Evolutionary conservation across 2,797 vertebrate genomes (phyloP).

Genomic region (Philypnodon macrostomus): DNA sequence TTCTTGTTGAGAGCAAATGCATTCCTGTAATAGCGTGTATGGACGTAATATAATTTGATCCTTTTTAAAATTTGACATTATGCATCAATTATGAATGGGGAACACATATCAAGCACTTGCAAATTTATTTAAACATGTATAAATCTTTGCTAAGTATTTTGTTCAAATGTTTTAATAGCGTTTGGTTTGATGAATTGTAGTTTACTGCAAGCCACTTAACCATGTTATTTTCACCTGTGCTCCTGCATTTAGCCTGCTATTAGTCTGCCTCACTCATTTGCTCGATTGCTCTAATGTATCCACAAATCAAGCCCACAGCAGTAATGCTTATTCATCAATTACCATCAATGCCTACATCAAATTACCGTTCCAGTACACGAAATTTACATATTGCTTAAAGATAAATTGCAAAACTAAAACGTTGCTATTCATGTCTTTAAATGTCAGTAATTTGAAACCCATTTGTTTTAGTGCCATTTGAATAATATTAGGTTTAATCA

Average conservation of each 20-base stretch:
- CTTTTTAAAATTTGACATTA: slow-evolving; percentile 3
- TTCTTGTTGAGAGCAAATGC: slow-evolving; percentile 12
- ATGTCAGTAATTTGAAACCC: slow-evolving; percentile 7
- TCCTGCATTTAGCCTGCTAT: slow-evolving; percentile 53
- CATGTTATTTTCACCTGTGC: slow-evolving; percentile 58
- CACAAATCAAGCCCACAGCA: slow-evolving; percentile 59
- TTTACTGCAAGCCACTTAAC: slow-evolving; percentile 47
- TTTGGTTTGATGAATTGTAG: slow-evolving; percentile 39
- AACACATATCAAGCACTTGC: slow-evolving; percentile 9
- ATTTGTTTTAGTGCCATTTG: neutral
- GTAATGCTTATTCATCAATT: slow-evolving; percentile 59
- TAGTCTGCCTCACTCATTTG: slow-evolving; percentile 46
- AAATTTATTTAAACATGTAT: slow-evolving; percentile 17
- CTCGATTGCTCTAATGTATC: slow-evolving; percentile 59
- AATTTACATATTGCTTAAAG: slow-evolving; percentile 33
- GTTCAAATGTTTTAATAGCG: slow-evolving; percentile 16
- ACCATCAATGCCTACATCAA: slow-evolving; percentile 39
- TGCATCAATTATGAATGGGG: slow-evolving; percentile 1
- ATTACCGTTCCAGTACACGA: slow-evolving; percentile 41
- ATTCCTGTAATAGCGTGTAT: slow-evolving; percentile 12
- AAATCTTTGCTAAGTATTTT: slow-evolving; percentile 21
- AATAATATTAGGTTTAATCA: slow-evolving; percentile 31
- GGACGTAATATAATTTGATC: slow-evolving; percentile 7
- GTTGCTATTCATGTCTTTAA: slow-evolving; percentile 20
- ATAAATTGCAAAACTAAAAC: slow-evolving; percentile 29